Percentiles rank a stretch among this genome's conserved stretches.
phyloP scores from a whole-genome alignment of 2,797 vertebrate species.

The Sebastes miniatus region DNA sequence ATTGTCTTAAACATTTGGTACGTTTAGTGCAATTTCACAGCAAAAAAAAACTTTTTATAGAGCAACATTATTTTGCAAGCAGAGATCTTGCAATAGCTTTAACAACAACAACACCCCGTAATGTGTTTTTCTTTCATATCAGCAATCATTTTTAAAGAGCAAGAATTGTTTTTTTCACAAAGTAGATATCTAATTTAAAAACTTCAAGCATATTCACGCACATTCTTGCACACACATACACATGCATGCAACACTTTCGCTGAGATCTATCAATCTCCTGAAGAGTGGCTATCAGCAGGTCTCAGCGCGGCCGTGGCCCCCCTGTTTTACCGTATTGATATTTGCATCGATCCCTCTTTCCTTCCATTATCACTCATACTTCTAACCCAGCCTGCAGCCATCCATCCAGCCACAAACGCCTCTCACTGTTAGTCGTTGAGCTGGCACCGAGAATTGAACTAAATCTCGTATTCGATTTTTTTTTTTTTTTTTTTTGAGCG shows the following conservation, averaged over 20 bases:
- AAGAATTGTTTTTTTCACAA: background rate
- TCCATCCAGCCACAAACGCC: conserved; percentile 45
- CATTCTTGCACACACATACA: background rate
- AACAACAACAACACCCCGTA: background rate
- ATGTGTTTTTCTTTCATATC: background rate
- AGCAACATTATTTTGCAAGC: background rate
- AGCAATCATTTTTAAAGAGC: conserved; percentile 20
- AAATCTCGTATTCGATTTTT: conserved; percentile 47
- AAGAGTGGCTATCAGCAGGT: conserved; percentile 57
- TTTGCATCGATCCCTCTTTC: conserved; percentile 74
- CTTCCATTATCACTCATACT: conserved; percentile 75
- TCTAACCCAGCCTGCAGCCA: conserved; percentile 47
- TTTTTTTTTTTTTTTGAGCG: conserved; percentile 25
- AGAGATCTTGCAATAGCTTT: background rate
- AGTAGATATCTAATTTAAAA: conserved; percentile 11
- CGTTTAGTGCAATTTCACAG: background rate
- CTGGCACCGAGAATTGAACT: conserved; percentile 29
- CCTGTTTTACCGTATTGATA: conserved; percentile 77
- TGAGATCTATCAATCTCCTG: conserved; percentile 47
- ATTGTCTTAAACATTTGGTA: background rate
- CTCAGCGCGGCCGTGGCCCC: conserved; percentile 29
- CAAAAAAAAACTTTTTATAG: background rate
- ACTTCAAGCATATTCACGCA: background rate
- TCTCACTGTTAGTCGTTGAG: conserved; percentile 32
- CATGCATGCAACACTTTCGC: background rate